These are phyloP conservation scores for Malacoraja senta DNA, from an alignment of 2,797 vertebrate genomes.

Conservation along the genomic window DNA sequence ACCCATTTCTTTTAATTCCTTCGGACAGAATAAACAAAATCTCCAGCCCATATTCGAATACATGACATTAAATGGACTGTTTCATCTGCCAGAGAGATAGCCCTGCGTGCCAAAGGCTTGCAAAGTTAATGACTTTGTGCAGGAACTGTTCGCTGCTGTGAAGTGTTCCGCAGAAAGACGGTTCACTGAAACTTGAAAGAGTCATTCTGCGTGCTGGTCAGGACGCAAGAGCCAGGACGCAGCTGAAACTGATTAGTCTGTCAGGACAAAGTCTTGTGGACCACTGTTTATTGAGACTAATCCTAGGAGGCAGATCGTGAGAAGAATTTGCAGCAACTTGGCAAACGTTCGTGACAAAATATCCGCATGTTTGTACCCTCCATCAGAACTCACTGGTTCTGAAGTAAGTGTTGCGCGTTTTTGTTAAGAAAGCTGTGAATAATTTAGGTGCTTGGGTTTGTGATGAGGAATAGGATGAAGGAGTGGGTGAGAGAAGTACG, in stretches of 20 bases:
- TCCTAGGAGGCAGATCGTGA: neutral
- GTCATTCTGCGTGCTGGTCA: neutral
- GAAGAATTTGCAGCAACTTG: neutral
- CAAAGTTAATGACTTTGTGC: neutral
- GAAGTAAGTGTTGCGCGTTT: neutral
- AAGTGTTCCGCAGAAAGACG: neutral
- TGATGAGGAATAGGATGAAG: neutral
- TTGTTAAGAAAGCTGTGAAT: neutral
- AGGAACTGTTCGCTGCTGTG: neutral
- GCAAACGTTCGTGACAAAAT: neutral
- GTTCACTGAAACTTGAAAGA: neutral
- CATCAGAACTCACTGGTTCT: neutral
- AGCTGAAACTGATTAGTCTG: slow-evolving; percentile 23
- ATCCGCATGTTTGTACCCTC: neutral
- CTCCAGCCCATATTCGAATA: neutral
- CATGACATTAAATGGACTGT: neutral
- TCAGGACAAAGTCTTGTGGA: neutral
- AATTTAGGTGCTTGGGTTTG: neutral
- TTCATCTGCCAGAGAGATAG: neutral
- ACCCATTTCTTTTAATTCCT: neutral
- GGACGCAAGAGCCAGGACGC: no score
- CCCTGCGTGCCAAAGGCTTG: neutral
- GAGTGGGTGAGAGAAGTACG: no score
- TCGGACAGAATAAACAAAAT: neutral
- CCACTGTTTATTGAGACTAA: neutral